phyloP scores from a whole-genome alignment of 2,797 vertebrate species.

The Molothrus ater region DNA sequence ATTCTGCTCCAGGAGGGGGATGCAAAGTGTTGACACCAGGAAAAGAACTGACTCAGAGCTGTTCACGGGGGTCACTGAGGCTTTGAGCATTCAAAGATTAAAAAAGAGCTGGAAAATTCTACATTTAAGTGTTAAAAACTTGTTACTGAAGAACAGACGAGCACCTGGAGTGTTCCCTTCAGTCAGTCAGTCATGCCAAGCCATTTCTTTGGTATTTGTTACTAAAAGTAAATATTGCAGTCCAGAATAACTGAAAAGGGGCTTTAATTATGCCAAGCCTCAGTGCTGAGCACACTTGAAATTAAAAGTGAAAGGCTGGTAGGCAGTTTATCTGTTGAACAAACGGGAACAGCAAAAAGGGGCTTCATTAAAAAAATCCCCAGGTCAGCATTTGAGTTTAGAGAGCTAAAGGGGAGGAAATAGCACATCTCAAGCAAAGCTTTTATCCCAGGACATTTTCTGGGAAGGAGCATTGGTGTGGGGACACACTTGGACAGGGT shows the following conservation, averaged over 20 bases:
- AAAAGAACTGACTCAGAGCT: not conserved
- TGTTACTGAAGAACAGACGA: not conserved
- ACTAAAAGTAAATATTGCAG: not conserved
- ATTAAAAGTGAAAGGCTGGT: not conserved
- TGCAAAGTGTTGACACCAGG: not conserved
- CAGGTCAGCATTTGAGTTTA: not conserved
- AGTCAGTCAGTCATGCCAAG: not conserved
- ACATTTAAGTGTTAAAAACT: not conserved
- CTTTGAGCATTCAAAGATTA: not conserved
- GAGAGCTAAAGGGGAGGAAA: not conserved
- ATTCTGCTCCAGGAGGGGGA: not conserved
- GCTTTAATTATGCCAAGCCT: not conserved
- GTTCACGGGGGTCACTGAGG: not conserved
- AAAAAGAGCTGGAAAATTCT: not conserved
- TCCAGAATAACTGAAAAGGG: not conserved
- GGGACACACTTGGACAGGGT: fast-evolving
- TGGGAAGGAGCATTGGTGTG: not conserved
- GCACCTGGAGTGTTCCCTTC: not conserved
- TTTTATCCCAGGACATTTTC: not conserved
- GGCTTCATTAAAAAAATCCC: not conserved
- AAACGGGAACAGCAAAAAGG: not conserved
- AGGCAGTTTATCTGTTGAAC: not conserved
- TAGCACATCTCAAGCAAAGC: not conserved
- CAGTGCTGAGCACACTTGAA: not conserved
- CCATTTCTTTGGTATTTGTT: not conserved